Base-by-base conservation (phyloP, 1,140 invertebrate genomes). In the Caenorhabditis latens region DNA sequence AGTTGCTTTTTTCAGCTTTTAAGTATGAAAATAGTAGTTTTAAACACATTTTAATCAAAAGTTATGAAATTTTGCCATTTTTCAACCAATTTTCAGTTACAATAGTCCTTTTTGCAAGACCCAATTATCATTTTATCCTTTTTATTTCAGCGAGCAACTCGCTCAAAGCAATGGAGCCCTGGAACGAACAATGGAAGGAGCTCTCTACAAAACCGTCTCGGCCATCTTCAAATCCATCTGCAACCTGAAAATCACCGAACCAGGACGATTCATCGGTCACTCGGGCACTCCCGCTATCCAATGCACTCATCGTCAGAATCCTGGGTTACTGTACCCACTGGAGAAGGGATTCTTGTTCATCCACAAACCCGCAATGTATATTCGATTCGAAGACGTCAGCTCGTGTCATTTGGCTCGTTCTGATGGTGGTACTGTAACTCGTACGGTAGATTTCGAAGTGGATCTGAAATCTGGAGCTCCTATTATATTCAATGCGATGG, bases 311-410 rank as follows among this genome's bases (percentile, higher is more conserved):
- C 98, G 98, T 94, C 97, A 98, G n/a, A 96, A 97, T 9, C 97
- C 97, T n/a, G 98, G 98, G 24, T 96, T 97, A 91, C 93, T 99
- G 50, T 99, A 99, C 94, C 98, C 98, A 4, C 94, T 99, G n/a
- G 98, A 99, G 93, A 95, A 98, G 91, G 98, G 98, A 43, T 99
- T 99, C 91, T 98, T 99, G 88, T 99, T 97, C 92, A 96, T 99
- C 16, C 97, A 99, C 93, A 99, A 99, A 93, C 98, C 98, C 14
- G 97, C 98, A 0, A 95, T 99, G 87, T 97, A 99, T 91, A 97
- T 99, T 86, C 95, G 98, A 6, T 99, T 99, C 93, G 98, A 99
- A 93, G 98, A 99, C 94, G 65, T 88, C 14, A 50, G 46, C 21
- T 79, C 71, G 11, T 97, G 99, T 0, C 98, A 99, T 93, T 99